These are phyloP conservation scores for Euwallacea fornicatus DNA, from an alignment of 1,140 invertebrate species.

Conservation along the genomic window DNA sequence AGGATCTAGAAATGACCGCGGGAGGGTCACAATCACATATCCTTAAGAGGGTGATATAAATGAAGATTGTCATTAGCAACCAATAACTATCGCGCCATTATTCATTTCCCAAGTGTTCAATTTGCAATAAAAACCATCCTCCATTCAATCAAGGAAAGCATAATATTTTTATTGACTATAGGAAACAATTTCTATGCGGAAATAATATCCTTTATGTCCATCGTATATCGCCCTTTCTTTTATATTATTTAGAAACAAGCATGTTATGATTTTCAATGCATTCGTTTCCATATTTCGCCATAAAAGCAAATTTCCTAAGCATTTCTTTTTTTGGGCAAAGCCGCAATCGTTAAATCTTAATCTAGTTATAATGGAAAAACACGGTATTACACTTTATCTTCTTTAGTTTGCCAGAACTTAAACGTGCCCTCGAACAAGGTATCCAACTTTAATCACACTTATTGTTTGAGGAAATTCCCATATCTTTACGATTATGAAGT, in stretches of 20 bases:
- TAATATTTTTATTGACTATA: no score
- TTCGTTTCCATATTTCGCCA: neutral
- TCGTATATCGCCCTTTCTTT: neutral
- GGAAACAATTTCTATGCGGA: no score
- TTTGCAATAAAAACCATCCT: no score
- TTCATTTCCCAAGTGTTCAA: no score
- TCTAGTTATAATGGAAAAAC: neutral
- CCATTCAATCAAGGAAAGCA: no score
- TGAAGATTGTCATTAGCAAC: no score
- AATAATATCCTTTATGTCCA: neutral
- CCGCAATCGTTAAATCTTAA: neutral
- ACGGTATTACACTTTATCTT: neutral
- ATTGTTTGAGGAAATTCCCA: constrained; percentile 15
- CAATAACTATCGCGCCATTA: no score
- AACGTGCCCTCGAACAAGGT: neutral
- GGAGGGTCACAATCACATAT: no score
- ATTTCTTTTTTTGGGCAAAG: no score
- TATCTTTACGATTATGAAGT: constrained; percentile 22
- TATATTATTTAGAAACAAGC: neutral
- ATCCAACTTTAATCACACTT: constrained; percentile 23
- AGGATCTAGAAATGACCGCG: no score
- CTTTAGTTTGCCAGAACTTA: constrained; percentile 1
- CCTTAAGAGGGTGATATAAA: no score
- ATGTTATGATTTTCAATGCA: neutral
- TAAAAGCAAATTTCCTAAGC: neutral